A percentile compares a stretch with the other conserved stretches of the same genome.
Conservation (phyloP, 2,113 vertebrate genomes). For the Chrysochloris asiatica region DNA sequence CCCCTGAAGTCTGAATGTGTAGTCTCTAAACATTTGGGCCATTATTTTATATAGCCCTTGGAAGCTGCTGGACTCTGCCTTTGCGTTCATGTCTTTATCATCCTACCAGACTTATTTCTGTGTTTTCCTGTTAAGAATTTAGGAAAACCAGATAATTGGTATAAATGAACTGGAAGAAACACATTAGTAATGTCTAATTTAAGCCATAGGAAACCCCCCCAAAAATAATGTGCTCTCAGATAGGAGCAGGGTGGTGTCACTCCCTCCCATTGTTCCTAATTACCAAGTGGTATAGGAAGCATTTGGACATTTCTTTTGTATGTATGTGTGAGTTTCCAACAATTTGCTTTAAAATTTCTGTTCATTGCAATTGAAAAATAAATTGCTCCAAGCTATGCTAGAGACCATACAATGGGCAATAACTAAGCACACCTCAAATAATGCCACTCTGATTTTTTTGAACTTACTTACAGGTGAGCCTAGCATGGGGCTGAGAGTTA, state of each 20-base stretch:
- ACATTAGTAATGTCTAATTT: not conserved
- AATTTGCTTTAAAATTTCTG: constrained; percentile 8
- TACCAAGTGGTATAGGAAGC: not conserved
- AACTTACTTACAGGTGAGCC: no score
- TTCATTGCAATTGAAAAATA: not conserved
- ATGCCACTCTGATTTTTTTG: not conserved
- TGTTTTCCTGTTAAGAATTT: not conserved
- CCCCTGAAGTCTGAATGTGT: accelerated
- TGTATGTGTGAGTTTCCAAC: not conserved
- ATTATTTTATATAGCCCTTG: accelerated
- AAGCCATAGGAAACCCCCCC: not conserved
- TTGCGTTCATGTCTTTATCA: not conserved
- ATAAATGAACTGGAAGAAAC: not conserved
- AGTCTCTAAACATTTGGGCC: not conserved
- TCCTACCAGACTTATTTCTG: not conserved
- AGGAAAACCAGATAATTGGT: not conserved
- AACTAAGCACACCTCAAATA: not conserved
- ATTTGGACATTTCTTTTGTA: not conserved
- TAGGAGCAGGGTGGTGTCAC: not conserved
- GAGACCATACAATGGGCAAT: not conserved
- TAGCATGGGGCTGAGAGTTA: not conserved
- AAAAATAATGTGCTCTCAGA: not conserved
- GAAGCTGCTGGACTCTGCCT: not conserved
- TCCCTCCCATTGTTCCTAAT: not conserved
- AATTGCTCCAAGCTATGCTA: not conserved